These are phyloP conservation scores for Coregonus suidteri DNA, from an alignment of 2,797 vertebrate species.

Conservation along the genomic window DNA sequence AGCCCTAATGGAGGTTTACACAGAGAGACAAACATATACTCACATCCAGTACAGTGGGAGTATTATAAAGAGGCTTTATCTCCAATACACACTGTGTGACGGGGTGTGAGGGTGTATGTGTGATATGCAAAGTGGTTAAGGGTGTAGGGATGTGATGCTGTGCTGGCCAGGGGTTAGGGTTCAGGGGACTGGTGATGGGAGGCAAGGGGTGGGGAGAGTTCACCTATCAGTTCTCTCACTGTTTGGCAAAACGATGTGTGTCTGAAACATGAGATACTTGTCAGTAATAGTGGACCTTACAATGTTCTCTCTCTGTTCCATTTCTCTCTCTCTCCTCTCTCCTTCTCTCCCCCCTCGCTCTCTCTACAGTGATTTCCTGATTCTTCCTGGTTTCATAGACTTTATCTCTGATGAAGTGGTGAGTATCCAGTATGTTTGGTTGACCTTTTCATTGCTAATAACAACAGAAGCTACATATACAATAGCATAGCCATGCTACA, in stretches of 20 bases:
- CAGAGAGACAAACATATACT: background rate
- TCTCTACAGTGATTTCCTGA: constrained; percentile 88
- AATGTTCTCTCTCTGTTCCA: background rate
- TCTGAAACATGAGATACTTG: background rate
- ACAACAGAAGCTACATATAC: background rate
- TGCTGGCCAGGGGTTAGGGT: background rate
- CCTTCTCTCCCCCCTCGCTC: too few species aligned
- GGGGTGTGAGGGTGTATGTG: too few species aligned
- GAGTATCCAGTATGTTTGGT: constrained; percentile 58
- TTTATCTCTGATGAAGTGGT: constrained; percentile 95
- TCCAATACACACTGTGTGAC: too few species aligned
- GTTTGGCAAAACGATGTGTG: background rate
- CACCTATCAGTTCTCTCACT: background rate
- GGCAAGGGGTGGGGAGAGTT: background rate
- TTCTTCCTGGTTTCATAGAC: constrained; percentile 95
- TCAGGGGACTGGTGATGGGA: background rate
- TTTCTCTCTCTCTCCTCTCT: too few species aligned
- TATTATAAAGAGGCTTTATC: background rate
- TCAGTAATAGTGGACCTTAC: background rate
- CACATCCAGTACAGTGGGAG: background rate
- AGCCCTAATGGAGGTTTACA: background rate
- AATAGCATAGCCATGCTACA: background rate
- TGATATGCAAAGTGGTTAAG: background rate
- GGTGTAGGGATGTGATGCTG: background rate
- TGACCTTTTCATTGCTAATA: too few species aligned